Base-by-base conservation (phyloP, 1,140 invertebrate species). In the Batillaria attramentaria region DNA sequence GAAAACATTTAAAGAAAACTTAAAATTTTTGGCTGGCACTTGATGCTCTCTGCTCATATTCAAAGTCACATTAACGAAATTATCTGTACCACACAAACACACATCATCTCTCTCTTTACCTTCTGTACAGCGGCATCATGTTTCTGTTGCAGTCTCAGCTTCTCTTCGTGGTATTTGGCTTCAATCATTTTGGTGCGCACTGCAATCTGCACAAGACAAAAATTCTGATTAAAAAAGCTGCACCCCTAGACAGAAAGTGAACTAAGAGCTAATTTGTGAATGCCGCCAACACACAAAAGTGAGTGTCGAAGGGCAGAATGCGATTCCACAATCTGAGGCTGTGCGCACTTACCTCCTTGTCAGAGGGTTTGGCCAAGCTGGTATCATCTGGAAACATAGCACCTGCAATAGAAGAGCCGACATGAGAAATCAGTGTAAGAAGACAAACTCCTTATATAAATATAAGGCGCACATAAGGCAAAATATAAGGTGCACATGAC, bases 131-230 rank as follows among this genome's bases (percentile, higher is more conserved):
- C 89, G 60, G 83, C 75, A 81, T 90, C 88, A 88, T 91, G 89
- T 81, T 87, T 90, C 62, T 91, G 89, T 79, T 91, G 90, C 39
- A 91, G 72, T 46, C 83, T 80, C 37, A 91, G 81, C 81, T 91
- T 91, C 81, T 91, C 90, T 79, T 91, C 90, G 83, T 90, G 88
- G 76, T 89, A 90, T 78, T 88, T 89, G 16, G 88, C 89, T 78
- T 91, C 90, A 54, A 90, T 73, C 87, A 91, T 89, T 79, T 91
- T 91, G 33, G 85, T 84, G 75, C 88, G 87, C 82, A 89, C 83
- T 41, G 90, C 89, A 79, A 89, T 73, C 84, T 88, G 81, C 78
- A 82, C 57, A 68, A 73, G 35, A 20, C 20, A 1, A 62, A 74
- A 37, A 10, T 6, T 41, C 50, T 37, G 16, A 6, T 3, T 20